Percentiles rank a stretch among this genome's conserved stretches.
These are phyloP conservation scores for Athalia cordata DNA, from an alignment of 2,888 invertebrate species.

Conservation along the genomic window DNA sequence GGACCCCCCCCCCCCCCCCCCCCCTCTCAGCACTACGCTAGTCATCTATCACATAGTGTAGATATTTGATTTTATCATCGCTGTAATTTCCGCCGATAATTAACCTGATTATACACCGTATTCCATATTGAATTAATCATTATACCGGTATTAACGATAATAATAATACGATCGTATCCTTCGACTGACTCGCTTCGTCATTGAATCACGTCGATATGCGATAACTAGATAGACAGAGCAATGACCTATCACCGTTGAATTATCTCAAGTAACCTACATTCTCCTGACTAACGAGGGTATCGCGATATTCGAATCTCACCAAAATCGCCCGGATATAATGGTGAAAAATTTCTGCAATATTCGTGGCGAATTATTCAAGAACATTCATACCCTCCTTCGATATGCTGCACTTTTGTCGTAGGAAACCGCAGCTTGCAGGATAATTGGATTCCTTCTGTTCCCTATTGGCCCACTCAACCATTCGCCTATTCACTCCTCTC, in stretches of 20 bases:
- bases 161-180: slow-evolving; percentile 5
- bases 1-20: too few relatives aligned
- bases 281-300: too few relatives aligned
- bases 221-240: too few relatives aligned
- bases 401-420: slow-evolving; percentile 33
- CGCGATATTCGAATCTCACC: too few relatives aligned
- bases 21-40: too few relatives aligned
- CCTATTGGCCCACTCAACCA: slow-evolving; percentile 6
- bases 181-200: slow-evolving; percentile 13
- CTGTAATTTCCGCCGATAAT: slow-evolving; percentile 20
- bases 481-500: slow-evolving; percentile 28
- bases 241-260: too few relatives aligned
- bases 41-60: too few relatives aligned
- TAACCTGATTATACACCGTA: slow-evolving; percentile 15
- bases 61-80: slow-evolving; percentile 8
- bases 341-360: too few relatives aligned
- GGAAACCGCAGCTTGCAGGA: slow-evolving; percentile 22
- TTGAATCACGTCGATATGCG: slow-evolving; percentile 16
- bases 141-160: background rate
- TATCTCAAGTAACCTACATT: too few relatives aligned
- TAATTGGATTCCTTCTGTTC: slow-evolving; percentile 44
- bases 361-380: too few relatives aligned
- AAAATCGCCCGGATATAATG: too few relatives aligned
- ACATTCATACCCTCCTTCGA: background rate
- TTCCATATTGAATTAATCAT: slow-evolving; percentile 16